Conservation (phyloP, 1,140 invertebrate species). For the Mercenaria mercenaria region DNA sequence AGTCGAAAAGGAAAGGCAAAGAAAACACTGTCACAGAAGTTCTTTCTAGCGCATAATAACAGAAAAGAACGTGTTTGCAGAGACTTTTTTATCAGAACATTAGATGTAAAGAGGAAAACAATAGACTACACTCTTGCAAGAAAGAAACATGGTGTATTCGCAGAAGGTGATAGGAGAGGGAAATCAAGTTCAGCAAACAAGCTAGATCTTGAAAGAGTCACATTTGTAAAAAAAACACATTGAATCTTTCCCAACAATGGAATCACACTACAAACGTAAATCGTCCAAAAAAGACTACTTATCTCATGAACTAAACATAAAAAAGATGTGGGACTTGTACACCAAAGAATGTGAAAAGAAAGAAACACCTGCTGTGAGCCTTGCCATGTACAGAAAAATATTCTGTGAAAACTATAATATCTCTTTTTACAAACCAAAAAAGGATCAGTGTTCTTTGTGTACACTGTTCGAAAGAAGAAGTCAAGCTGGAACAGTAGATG, state of each 20-base stretch:
- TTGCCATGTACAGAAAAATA: not conserved
- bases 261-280: no score
- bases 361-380: not conserved
- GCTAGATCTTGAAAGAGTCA: slow-evolving; percentile 32
- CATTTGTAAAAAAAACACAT: slow-evolving; percentile 35
- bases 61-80: slow-evolving; percentile 38
- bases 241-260: slow-evolving; percentile 32
- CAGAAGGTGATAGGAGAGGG: slow-evolving; percentile 4
- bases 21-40: slow-evolving; percentile 45
- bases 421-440: slow-evolving; percentile 28
- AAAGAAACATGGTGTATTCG: slow-evolving; percentile 42
- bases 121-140: slow-evolving; percentile 39
- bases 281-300: no score
- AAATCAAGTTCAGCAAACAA: slow-evolving; percentile 18
- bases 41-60: slow-evolving; percentile 28
- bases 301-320: slow-evolving; percentile 34
- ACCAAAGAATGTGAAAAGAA: slow-evolving; percentile 22
- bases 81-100: slow-evolving; percentile 36
- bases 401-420: slow-evolving; percentile 2
- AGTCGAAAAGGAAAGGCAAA: slow-evolving; percentile 30
- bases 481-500: slow-evolving; percentile 18
- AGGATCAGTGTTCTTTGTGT: slow-evolving; percentile 28
- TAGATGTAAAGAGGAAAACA: slow-evolving; percentile 38
- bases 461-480: slow-evolving; percentile 23
- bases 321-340: slow-evolving; percentile 27